These are phyloP conservation scores for Porites evermanni DNA, from an alignment of 92 coral and sea anemone genomes.

Conservation along the genomic window DNA sequence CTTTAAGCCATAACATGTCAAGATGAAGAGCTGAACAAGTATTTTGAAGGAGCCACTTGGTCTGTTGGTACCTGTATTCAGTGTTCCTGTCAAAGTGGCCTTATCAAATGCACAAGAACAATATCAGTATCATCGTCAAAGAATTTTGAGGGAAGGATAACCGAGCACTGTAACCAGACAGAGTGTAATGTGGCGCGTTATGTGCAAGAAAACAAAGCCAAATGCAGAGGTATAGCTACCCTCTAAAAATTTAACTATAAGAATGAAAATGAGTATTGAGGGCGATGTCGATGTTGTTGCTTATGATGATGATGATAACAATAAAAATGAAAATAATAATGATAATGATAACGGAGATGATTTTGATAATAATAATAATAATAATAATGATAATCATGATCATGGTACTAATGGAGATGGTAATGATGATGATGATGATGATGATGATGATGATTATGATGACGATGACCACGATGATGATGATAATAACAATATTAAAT, in stretches of 20 bases:
- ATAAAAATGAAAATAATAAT: too few relatives aligned
- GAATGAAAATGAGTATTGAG: too few relatives aligned
- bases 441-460: too few relatives aligned
- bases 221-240: not conserved
- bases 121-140: not conserved
- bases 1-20: not conserved
- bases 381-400: too few relatives aligned
- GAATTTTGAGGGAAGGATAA: not conserved
- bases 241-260: not conserved
- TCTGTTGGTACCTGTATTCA: conserved; percentile 6
- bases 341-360: too few relatives aligned
- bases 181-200: not conserved
- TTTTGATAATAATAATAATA: too few relatives aligned
- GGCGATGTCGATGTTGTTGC: too few relatives aligned
- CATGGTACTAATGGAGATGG: too few relatives aligned
- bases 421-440: too few relatives aligned
- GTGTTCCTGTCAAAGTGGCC: not conserved
- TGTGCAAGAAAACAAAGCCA: not conserved
- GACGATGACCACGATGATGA: too few relatives aligned
- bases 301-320: too few relatives aligned
- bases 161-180: not conserved
- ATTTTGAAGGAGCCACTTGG: conserved; percentile 5
- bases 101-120: not conserved
- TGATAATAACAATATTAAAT: too few relatives aligned
- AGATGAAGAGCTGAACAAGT: conserved; percentile 1